Conservation (phyloP, 2,888 invertebrate species). For the Uloborus plumipes region DNA sequence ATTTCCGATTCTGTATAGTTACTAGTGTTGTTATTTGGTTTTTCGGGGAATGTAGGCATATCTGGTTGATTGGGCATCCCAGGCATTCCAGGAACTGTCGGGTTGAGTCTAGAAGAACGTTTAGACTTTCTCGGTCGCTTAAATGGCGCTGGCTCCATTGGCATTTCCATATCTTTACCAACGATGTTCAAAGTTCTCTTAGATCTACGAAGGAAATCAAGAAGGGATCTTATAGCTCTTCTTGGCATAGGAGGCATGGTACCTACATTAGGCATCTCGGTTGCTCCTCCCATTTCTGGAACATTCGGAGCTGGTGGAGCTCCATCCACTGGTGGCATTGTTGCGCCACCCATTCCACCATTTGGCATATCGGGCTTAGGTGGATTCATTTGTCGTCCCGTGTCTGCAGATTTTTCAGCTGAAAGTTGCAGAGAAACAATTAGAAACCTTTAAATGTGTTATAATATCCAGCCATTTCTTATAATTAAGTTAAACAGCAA, state of each 20-base stretch:
- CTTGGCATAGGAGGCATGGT: slow-evolving; percentile 1
- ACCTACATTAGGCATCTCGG: slow-evolving; percentile 5
- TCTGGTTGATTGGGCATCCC: slow-evolving; percentile 53
- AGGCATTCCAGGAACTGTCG: slow-evolving; percentile 47
- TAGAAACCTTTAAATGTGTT: neutral
- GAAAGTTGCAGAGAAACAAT: neutral
- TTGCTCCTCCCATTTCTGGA: slow-evolving; percentile 7
- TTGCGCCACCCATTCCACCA: too few species aligned
- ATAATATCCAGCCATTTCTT: slow-evolving; percentile 7
- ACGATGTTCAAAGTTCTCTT: too few species aligned
- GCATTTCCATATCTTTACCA: too few species aligned
- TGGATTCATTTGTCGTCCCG: too few species aligned
- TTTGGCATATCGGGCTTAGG: too few species aligned
- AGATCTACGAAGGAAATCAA: too few species aligned
- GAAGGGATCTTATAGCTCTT: neutral
- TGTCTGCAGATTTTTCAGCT: neutral
- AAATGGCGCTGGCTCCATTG: neutral
- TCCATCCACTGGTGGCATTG: too few species aligned
- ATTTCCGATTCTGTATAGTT: slow-evolving; percentile 57
- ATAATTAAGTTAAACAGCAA: too few species aligned
- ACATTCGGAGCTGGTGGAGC: slow-evolving; percentile 1
- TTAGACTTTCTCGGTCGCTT: neutral
- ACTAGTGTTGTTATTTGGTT: slow-evolving; percentile 42
- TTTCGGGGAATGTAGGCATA: slow-evolving; percentile 40
- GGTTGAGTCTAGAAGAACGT: slow-evolving; percentile 11